Evolutionary conservation across 2,888 invertebrate species (phyloP).

Genomic region (Globia sparganii): DNA sequence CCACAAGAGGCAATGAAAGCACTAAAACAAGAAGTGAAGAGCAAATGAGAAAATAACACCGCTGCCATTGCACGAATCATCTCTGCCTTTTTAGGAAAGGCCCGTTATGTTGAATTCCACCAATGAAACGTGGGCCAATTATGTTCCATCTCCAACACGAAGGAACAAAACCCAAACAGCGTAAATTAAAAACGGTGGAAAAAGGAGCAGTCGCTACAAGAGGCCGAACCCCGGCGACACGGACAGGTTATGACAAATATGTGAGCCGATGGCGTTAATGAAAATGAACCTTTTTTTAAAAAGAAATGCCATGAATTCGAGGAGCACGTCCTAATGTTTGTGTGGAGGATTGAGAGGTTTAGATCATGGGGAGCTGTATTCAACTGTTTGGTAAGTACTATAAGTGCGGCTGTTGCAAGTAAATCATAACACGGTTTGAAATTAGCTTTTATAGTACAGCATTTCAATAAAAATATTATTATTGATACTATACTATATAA

Average conservation of each 20-base stretch:
- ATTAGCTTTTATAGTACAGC: no score
- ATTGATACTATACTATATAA: no score
- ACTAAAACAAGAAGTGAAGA: slow-evolving; percentile 28
- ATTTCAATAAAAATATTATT: no score
- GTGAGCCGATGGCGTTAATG: slow-evolving; percentile 89
- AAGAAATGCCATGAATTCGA: slow-evolving; percentile 77
- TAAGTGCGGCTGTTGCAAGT: neutral
- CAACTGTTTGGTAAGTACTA: neutral
- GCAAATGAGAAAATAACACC: slow-evolving; percentile 44
- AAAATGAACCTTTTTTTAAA: slow-evolving; percentile 86
- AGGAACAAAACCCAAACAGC: slow-evolving; percentile 85
- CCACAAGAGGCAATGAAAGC: slow-evolving; percentile 28
- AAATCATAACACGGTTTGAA: neutral
- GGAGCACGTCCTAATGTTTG: slow-evolving; percentile 73
- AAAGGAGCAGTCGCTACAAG: slow-evolving; percentile 82
- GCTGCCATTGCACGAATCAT: slow-evolving; percentile 34
- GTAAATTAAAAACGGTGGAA: slow-evolving; percentile 88
- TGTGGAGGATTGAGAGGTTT: slow-evolving; percentile 68
- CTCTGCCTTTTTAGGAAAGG: slow-evolving; percentile 47
- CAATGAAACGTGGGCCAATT: slow-evolving; percentile 75
- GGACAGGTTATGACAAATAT: slow-evolving; percentile 90
- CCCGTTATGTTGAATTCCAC: slow-evolving; percentile 72
- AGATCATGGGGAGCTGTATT: slow-evolving; percentile 51
- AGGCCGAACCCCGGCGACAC: slow-evolving; percentile 71
- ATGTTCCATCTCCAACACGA: slow-evolving; percentile 74